Evolutionary conservation across 2,113 vertebrate species (phyloP), one percentile per base, ranked within the genome.

Genomic region (Lontra canadensis): DNA sequence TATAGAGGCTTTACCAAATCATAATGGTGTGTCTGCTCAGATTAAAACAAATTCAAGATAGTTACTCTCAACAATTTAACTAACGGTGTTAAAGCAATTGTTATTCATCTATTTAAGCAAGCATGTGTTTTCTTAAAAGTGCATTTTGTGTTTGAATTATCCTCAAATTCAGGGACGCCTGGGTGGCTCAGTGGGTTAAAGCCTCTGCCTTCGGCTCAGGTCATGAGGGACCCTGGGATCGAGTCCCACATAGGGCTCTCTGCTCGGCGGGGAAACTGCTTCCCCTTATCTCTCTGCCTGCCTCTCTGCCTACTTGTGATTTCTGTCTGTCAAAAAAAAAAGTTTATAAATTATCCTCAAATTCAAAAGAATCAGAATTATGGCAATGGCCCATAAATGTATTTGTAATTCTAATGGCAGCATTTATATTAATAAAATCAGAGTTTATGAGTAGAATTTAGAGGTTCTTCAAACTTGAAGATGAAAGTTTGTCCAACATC

Each of bases 401-500:
- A 26, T 63, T 61, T 90, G 23, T 74, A 34, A 55, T 92, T 87
- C 74, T 87, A 84, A 80, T 84, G 63, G 8, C 4, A 67, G 18
- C 7, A 74, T 85, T 85, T 90, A 21, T 21, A 65, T 20, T 83
- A 74, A 49, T 95, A 81, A 95, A 96, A 65, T 83, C 21, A 81
- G 55, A 80, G 5, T 3, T 83, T 86, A 63, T 42, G 39, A 74
- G 52, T 34, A 20, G 74, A 63, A 61, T 63, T 63, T 96, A 47
- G 26, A 93, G 21, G 80, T 31, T 74, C 29, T 65, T 65, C 63
- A 65, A 7, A 15, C 63, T 1, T 65, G 63, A 69, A 47, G 59
- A 67, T 81, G 4, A 91, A 59, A 98, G 29, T 78, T 95, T 82
- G 23, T 23, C 82, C 67, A 42, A 25, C 14, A 25, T 88, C 65